Base-by-base conservation (phyloP, 2,113 vertebrate genomes). In the Elaphurus davidianus region DNA sequence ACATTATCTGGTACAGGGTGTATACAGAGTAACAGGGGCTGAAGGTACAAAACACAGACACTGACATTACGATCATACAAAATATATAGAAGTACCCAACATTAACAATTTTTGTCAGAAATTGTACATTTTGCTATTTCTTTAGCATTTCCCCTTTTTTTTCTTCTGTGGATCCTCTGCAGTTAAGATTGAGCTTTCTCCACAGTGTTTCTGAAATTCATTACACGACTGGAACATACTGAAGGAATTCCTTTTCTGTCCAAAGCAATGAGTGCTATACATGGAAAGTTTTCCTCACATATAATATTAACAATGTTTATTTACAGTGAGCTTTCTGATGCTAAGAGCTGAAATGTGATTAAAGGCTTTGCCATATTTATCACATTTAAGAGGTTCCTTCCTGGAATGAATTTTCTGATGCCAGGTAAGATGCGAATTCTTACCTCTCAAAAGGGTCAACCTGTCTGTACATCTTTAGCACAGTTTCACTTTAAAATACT, bases 281-380 rank as follows among this genome's bases (percentile, higher is more conserved):
- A 43, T 21, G 60, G 43, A 40, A 97, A 79, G n/a, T 90, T 96
- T 79, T 79, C 90, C 88, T 96, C 89, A 91, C 59, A 91, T 23
- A 90, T 9, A 95, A 78, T 62, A 87, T 90, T 89, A 92, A 76
- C 74, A 76, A 82, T 54, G 87, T 97, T 91, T 98, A 98, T 98
- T 97, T 98, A 98, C 98, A 98, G 91, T 92, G 81, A 88, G 90
- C 50, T 95, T 96, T 98, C 84, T 83, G 92, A 62, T 90, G 90
- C 87, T 36, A 79, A 92, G 92, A 95, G 87, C 45, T 88, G 90
- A 96, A 84, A 87, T 90, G 62, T 87, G 94, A 95, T 67, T 62
- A 91, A 95, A 97, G 94, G 96, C 93, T 98, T 93, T 95, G 97
- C 97, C 94, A 17, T 50, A 82, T 43, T 88, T 43, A 92, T 94